These are phyloP conservation scores for Epinotia nisella DNA, from an alignment of 2,888 invertebrate genomes.

Conservation along the genomic window DNA sequence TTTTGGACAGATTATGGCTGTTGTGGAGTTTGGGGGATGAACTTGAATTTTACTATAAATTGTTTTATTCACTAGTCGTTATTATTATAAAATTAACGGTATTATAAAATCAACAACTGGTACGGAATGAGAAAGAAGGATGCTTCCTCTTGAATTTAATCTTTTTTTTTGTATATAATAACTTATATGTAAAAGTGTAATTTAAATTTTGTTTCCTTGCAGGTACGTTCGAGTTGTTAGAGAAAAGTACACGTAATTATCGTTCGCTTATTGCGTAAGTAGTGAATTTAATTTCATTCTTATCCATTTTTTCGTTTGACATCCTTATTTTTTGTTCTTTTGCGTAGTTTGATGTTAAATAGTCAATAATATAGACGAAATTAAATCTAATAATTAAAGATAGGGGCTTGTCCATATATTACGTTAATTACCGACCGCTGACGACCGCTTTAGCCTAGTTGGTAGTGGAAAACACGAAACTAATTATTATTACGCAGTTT, in stretches of 20 bases:
- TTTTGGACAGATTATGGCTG: background rate
- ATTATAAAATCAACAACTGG: background rate
- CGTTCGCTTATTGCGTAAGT: conserved; percentile 76
- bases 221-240: conserved; percentile 80
- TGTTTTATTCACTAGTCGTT: background rate
- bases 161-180: background rate
- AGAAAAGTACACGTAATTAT: conserved; percentile 71
- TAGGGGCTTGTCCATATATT: no score
- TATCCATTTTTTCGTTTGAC: conserved; percentile 46
- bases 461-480: no score
- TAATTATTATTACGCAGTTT: no score
- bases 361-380: no score
- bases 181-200: background rate
- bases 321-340: background rate
- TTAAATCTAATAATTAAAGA: no score
- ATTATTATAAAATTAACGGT: no score
- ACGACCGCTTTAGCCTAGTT: no score
- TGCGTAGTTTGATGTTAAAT: background rate
- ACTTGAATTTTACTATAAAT: background rate
- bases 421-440: no score
- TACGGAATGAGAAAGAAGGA: background rate
- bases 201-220: conserved; percentile 57
- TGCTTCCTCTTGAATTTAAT: background rate
- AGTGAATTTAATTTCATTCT: conserved; percentile 68
- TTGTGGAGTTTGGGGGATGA: background rate